Conservation (phyloP, 2,888 invertebrate species). For the Lobophora halterata region DNA sequence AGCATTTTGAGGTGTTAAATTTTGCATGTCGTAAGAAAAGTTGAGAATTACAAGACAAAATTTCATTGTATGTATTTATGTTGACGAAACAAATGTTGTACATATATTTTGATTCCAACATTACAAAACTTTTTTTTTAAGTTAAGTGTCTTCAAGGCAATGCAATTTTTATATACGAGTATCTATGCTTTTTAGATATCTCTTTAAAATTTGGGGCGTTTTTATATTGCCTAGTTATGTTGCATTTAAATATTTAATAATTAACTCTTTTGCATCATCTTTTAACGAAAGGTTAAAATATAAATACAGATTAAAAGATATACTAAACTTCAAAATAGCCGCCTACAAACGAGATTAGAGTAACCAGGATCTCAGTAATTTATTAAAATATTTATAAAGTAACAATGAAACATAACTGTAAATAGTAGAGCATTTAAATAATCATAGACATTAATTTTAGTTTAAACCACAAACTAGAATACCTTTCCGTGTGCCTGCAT, state of each 20-base stretch:
- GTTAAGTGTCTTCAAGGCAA: no score
- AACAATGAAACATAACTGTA: conserved; percentile 41
- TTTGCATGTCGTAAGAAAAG: conserved; percentile 9
- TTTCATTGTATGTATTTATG: conserved; percentile 6
- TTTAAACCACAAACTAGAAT: conserved; percentile 32
- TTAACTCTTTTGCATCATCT: no score
- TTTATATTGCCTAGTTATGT: no score
- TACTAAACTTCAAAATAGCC: conserved; percentile 34
- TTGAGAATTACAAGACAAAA: conserved; percentile 9
- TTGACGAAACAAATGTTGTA: no score
- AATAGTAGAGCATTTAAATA: conserved; percentile 34
- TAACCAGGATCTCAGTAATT: conserved; percentile 75
- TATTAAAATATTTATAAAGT: conserved; percentile 63
- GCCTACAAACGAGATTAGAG: conserved; percentile 70
- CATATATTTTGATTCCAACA: no score
- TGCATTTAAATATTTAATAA: no score
- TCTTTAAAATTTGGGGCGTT: no score
- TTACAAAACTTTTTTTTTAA: no score
- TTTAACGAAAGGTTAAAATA: no score
- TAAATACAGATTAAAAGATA: conserved; percentile 14
- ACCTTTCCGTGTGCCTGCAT: conserved; percentile 71
- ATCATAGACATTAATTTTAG: conserved; percentile 23
- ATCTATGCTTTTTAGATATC: no score
- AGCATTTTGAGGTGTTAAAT: conserved; percentile 31
- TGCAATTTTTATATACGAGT: no score